Base-by-base conservation (phyloP, 2,113 vertebrate species). In the Sakesphorus luctuosus region DNA sequence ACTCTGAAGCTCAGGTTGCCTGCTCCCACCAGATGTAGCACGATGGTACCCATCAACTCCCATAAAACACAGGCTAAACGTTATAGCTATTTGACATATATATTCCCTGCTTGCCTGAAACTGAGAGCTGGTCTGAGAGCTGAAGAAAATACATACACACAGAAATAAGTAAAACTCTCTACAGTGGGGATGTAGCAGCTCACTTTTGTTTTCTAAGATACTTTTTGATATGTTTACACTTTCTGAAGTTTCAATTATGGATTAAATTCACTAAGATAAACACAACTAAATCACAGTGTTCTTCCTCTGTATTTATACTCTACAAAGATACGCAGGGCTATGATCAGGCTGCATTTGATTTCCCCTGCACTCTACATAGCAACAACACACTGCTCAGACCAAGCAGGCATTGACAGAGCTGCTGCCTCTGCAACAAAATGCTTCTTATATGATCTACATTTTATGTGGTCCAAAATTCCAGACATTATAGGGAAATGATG, bases 181-280 rank as follows among this genome's bases (percentile, higher is more conserved):
- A 26, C n/a, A 53, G 18, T 3, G 13, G 21, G 24, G 31, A 66
- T 0, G 0, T 0, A 56, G 53, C 26, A 81, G 35, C 43, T 88
- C 2, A 2, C 20, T 75, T 78, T n/a, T 31, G 6, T 66, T 77
- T 67, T 62, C 59, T 29, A 35, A 65, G 29, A 46, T 11, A 50
- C 11, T 49, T 91, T 46, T 50, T 35, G 17, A 50, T 76, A 67
- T 18, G 38, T 20, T 90, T 44, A 38, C n/a, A 49, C 25, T 43
- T 89, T 66, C 23, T 65, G 9, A 87, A 75, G n/a, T 68, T 95
- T 61, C 4, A 1, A 20, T 46, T 66, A 29, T 10, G 13, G 35
- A 82, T 78, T 75, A 68, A 52, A 91, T n/a, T 87, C 43, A 71
- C 21, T 18, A 69, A 43, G 16, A 73, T 35, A 65, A 90, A 92